These are phyloP conservation scores for Chaetops frenatus DNA, from an alignment of 2,113 vertebrate species.

Conservation along the genomic window DNA sequence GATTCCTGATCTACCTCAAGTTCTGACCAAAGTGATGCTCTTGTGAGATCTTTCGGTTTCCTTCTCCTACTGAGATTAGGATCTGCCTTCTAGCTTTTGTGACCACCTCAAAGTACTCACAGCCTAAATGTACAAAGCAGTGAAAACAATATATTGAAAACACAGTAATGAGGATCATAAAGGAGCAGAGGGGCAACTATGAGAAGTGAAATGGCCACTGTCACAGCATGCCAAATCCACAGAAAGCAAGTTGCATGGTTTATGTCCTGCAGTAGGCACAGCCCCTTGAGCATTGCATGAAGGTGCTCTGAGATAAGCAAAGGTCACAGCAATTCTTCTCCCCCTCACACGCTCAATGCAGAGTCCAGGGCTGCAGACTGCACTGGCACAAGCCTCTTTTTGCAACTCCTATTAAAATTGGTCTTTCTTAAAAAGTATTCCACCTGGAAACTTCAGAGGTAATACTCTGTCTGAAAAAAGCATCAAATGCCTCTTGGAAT, in stretches of 20 bases:
- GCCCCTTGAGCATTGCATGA: neutral
- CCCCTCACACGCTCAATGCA: rapidly evolving
- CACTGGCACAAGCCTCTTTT: neutral
- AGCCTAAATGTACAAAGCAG: neutral
- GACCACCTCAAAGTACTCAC: neutral
- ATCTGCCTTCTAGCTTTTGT: neutral
- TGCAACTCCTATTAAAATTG: neutral
- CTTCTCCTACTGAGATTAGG: neutral
- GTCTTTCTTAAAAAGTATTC: neutral
- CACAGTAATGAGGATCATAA: neutral
- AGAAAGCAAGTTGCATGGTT: neutral
- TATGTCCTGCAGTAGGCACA: neutral
- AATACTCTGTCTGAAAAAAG: neutral
- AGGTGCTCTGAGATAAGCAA: neutral
- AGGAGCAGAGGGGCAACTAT: neutral
- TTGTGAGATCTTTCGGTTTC: neutral
- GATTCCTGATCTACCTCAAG: neutral
- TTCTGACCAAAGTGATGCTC: neutral
- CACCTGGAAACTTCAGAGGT: neutral
- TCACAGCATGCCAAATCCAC: neutral
- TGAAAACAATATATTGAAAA: neutral
- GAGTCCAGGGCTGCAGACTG: neutral
- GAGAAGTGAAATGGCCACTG: neutral
- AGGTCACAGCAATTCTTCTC: neutral
- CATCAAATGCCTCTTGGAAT: neutral